phyloP scores from a whole-genome alignment of 2,797 vertebrate genomes.

The Anas flavirostris region DNA sequence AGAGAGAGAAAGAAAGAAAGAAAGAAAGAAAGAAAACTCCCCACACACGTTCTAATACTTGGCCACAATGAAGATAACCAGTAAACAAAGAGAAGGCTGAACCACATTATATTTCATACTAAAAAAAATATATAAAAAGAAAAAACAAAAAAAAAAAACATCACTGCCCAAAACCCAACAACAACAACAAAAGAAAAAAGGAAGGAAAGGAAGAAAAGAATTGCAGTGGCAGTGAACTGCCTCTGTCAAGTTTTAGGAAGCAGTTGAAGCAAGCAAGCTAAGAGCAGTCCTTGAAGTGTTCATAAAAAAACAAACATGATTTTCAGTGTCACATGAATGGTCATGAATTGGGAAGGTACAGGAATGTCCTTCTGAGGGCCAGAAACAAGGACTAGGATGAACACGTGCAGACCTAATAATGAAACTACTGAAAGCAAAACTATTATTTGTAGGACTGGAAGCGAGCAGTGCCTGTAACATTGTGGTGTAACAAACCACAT shows the following conservation, averaged over 20 bases:
- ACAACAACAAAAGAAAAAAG: neutral
- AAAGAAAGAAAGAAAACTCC: neutral
- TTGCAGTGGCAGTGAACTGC: neutral
- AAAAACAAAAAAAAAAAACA: rapidly evolving
- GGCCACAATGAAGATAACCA: neutral
- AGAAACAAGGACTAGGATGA: neutral
- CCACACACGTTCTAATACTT: neutral
- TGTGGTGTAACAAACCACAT: neutral
- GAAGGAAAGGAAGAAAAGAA: neutral
- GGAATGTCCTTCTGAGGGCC: neutral
- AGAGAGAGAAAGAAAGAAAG: neutral
- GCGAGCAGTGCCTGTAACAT: neutral
- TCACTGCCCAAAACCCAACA: rapidly evolving
- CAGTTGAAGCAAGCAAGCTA: neutral
- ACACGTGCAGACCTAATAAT: neutral
- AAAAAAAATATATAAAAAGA: neutral
- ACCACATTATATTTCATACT: neutral
- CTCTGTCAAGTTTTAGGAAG: neutral
- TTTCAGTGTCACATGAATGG: neutral
- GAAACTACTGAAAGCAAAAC: neutral
- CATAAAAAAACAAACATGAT: neutral
- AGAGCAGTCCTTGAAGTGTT: neutral
- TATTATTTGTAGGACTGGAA: neutral
- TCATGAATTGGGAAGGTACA: neutral
- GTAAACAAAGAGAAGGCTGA: neutral